Percentiles rank a stretch among this genome's conserved stretches.
phyloP scores from a whole-genome alignment of 2,113 vertebrate genomes.

The Calidris pygmaea region DNA sequence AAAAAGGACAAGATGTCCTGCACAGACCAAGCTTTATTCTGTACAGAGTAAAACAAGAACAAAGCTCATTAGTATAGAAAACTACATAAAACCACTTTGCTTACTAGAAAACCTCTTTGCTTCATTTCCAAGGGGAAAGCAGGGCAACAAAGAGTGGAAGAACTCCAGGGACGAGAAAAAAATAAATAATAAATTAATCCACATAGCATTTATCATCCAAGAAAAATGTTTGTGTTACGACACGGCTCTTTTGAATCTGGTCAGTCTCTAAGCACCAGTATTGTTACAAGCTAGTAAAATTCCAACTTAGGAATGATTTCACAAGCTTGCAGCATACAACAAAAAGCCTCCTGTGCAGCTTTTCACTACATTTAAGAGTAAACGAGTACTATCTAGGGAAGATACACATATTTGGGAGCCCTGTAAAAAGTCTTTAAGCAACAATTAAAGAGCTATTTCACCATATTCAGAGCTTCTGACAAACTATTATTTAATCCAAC shows the following conservation, averaged over 20 bases:
- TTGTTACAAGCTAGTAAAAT: neutral
- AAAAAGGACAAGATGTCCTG: neutral
- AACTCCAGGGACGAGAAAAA: neutral
- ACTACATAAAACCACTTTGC: neutral
- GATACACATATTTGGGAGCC: neutral
- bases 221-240: neutral
- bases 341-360: neutral
- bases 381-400: neutral
- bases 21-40: neutral
- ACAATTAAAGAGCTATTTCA: neutral
- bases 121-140: neutral
- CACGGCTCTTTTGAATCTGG: neutral
- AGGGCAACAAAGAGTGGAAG: neutral
- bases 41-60: neutral
- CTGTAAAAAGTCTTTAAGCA: neutral
- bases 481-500: neutral
- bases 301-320: neutral
- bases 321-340: neutral
- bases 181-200: neutral
- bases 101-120: neutral
- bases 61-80: neutral
- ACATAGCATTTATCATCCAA: neutral
- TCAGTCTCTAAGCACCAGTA: neutral
- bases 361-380: neutral
- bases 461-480: neutral